Percentiles rank a stretch among this genome's conserved stretches.
phyloP scores from a whole-genome alignment of 2,888 invertebrate genomes.

The Bursaphelenchus okinawaensis region DNA sequence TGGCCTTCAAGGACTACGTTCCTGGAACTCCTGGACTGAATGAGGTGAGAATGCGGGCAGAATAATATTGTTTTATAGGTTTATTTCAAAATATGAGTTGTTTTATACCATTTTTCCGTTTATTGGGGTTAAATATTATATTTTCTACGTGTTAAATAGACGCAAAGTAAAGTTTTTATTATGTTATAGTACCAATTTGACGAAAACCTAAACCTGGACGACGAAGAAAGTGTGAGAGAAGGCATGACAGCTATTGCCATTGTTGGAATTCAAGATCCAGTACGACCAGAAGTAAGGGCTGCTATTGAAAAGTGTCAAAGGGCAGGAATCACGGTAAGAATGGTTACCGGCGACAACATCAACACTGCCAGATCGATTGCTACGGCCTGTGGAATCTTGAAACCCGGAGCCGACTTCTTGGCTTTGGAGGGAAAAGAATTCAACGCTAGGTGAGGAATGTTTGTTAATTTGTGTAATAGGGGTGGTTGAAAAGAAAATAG shows the following conservation, averaged over 20 bases:
- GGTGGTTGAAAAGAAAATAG: too few species aligned
- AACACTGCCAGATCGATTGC: conserved; percentile 62
- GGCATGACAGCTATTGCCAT: conserved; percentile 61
- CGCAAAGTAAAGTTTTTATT: neutral
- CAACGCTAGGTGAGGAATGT: conserved; percentile 47
- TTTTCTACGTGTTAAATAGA: neutral
- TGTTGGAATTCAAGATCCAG: conserved; percentile 63
- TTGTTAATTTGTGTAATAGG: neutral
- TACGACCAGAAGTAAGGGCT: conserved; percentile 62
- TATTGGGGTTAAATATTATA: too few species aligned
- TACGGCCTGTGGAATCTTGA: conserved; percentile 60
- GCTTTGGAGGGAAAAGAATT: conserved; percentile 62
- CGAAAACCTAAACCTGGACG: conserved; percentile 59
- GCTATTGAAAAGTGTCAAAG: conserved; percentile 62
- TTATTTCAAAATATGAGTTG: too few species aligned
- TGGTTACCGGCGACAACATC: conserved; percentile 63
- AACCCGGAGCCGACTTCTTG: conserved; percentile 60
- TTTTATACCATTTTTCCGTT: too few species aligned
- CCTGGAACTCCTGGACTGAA: conserved; percentile 17
- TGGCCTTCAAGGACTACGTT: conserved; percentile 59
- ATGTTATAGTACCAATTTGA: conserved; percentile 18
- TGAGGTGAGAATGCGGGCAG: conserved; percentile 18
- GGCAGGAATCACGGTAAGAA: conserved; percentile 62
- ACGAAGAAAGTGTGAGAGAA: conserved; percentile 59
- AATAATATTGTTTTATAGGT: too few species aligned